Percentiles rank a stretch among this genome's conserved stretches.
Evolutionary conservation across 2,888 invertebrate species (phyloP).

Genomic region (Mimachlamys varia): DNA sequence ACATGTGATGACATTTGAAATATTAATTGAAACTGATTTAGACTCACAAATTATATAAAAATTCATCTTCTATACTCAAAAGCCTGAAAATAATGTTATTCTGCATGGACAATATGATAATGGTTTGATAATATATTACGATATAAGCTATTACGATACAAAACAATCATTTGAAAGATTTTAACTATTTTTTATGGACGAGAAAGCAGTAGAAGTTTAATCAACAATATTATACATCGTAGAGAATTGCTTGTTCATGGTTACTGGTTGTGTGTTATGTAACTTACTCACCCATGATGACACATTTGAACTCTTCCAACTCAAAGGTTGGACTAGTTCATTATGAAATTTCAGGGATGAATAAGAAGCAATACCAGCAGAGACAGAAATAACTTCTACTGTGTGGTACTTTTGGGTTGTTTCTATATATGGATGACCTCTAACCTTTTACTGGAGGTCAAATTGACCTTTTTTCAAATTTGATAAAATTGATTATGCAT

Average conservation of each 20-base stretch:
- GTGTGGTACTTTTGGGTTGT: slow-evolving; percentile 7
- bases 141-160: too few species aligned
- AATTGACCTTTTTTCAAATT: background rate
- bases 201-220: background rate
- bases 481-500: background rate
- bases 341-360: too few species aligned
- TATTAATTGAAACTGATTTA: background rate
- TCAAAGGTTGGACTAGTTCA: too few species aligned
- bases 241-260: background rate
- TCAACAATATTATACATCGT: background rate
- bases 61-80: background rate
- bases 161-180: too few species aligned
- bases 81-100: background rate
- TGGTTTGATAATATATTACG: too few species aligned
- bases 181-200: background rate
- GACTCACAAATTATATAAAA: background rate
- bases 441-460: background rate
- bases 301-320: too few species aligned
- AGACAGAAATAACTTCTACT: background rate
- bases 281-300: too few species aligned
- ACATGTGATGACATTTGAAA: background rate
- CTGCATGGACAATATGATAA: background rate
- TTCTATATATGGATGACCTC: slow-evolving; percentile 20
- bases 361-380: background rate
- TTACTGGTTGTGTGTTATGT: background rate